Evolutionary conservation across 2,888 invertebrate species (phyloP).

Genomic region (Yponomeuta evonymella): DNA sequence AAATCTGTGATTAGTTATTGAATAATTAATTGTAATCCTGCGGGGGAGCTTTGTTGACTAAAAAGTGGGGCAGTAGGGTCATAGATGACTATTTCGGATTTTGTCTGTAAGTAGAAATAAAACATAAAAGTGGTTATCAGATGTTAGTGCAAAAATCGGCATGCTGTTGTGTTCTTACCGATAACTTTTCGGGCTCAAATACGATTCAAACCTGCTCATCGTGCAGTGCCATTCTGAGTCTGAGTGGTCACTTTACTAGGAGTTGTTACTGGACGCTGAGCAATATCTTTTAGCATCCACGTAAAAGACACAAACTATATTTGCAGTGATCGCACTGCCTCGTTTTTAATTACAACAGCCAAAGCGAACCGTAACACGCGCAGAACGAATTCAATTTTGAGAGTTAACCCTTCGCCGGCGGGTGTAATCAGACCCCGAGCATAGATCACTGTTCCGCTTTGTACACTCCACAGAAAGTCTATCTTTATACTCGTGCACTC

Average conservation of each 20-base stretch:
- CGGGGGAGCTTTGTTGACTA: not conserved
- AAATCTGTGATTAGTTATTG: conserved; percentile 26
- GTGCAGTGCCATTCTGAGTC: too few species aligned
- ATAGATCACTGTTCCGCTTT: not conserved
- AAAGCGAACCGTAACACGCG: not conserved
- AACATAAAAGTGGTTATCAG: too few species aligned
- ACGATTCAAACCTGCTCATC: too few species aligned
- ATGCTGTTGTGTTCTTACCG: too few species aligned
- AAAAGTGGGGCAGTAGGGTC: not conserved
- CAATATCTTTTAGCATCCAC: too few species aligned
- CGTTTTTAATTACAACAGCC: not conserved
- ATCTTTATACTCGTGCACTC: not conserved
- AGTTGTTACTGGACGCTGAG: too few species aligned
- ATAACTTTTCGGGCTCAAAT: too few species aligned
- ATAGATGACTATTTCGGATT: not conserved
- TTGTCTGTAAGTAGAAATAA: too few species aligned
- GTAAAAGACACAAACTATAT: not conserved
- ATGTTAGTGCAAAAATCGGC: too few species aligned
- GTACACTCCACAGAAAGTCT: not conserved
- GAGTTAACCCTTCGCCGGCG: conserved; percentile 11
- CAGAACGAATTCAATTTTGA: conserved; percentile 10
- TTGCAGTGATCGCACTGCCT: not conserved
- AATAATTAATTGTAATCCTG: conserved; percentile 28
- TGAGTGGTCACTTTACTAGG: too few species aligned
- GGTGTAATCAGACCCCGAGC: not conserved